Conservation (phyloP, 2,888 invertebrate species). For the Orgyia antiqua region DNA sequence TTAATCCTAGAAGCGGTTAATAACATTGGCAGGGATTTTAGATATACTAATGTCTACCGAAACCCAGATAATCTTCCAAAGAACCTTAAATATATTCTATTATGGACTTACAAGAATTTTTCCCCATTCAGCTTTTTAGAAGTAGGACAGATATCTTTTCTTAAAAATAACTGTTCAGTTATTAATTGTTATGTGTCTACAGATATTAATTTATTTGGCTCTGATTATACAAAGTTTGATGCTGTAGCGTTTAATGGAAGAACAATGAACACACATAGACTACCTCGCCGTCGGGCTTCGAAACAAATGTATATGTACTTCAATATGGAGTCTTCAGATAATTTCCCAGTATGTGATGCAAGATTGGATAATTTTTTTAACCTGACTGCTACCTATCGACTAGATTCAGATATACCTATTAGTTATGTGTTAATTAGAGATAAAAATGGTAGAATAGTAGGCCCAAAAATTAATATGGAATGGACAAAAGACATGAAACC, state of each 20-base stretch:
- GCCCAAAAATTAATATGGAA: constrained; percentile 37
- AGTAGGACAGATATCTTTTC: constrained; percentile 47
- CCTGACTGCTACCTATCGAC: constrained; percentile 62
- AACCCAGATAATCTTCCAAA: constrained; percentile 38
- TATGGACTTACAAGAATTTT: constrained; percentile 47
- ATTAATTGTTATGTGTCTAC: constrained; percentile 55
- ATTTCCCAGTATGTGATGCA: constrained; percentile 47
- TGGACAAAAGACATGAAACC: constrained; percentile 28
- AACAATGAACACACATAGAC: constrained; percentile 25
- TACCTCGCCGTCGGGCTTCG: constrained; percentile 40
- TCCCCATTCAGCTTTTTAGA: constrained; percentile 49
- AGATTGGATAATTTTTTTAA: constrained; percentile 60
- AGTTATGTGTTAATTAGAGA: constrained; percentile 52
- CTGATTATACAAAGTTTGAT: constrained; percentile 46
- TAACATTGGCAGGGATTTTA: constrained; percentile 45
- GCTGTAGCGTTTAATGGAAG: constrained; percentile 60
- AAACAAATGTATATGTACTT: constrained; percentile 61
- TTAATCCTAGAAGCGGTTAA: constrained; percentile 45
- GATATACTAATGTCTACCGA: constrained; percentile 51
- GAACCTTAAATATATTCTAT: constrained; percentile 50
- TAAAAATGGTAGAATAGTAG: constrained; percentile 38
- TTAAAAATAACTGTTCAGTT: constrained; percentile 50
- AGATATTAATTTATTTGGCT: constrained; percentile 23
- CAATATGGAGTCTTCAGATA: constrained; percentile 59
- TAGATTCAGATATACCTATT: constrained; percentile 57